Percentiles rank a stretch among this genome's conserved stretches.
These are phyloP conservation scores for Drosophila lutescens DNA, from an alignment of 2,888 invertebrate species.

Conservation along the genomic window DNA sequence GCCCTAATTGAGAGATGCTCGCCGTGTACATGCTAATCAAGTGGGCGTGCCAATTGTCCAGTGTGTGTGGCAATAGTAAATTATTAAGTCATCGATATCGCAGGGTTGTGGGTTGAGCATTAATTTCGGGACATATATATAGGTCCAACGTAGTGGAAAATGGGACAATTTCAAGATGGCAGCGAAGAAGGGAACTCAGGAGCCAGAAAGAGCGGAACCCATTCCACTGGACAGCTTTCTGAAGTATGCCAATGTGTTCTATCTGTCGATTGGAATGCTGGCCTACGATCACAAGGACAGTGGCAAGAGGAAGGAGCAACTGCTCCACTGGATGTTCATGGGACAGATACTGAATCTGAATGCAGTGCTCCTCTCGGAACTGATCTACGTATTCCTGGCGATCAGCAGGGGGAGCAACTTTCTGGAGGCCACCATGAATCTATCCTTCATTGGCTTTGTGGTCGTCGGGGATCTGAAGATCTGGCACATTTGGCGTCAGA, in stretches of 20 bases:
- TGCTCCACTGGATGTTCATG: constrained; percentile 53
- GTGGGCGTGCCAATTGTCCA: constrained; percentile 54
- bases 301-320: constrained; percentile 10
- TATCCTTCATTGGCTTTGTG: constrained; percentile 76
- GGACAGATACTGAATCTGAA: constrained; percentile 70
- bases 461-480: constrained; percentile 77
- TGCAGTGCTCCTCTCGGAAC: constrained; percentile 63
- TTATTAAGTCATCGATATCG: constrained; percentile 49
- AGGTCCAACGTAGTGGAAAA: constrained; percentile 12
- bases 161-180: constrained; percentile 10
- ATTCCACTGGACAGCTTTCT: constrained; percentile 61
- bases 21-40: constrained; percentile 51
- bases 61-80: constrained; percentile 57
- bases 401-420: constrained; percentile 70
- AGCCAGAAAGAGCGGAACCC: neutral
- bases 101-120: neutral
- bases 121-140: constrained; percentile 22
- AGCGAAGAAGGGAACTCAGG: neutral
- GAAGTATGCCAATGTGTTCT: constrained; percentile 64
- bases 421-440: constrained; percentile 76
- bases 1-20: constrained; percentile 67
- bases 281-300: constrained; percentile 50
- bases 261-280: constrained; percentile 69
- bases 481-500: constrained; percentile 64
- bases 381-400: constrained; percentile 70